Base-by-base conservation (phyloP, 2,113 vertebrate species). In the Ochotona curzoniae region DNA sequence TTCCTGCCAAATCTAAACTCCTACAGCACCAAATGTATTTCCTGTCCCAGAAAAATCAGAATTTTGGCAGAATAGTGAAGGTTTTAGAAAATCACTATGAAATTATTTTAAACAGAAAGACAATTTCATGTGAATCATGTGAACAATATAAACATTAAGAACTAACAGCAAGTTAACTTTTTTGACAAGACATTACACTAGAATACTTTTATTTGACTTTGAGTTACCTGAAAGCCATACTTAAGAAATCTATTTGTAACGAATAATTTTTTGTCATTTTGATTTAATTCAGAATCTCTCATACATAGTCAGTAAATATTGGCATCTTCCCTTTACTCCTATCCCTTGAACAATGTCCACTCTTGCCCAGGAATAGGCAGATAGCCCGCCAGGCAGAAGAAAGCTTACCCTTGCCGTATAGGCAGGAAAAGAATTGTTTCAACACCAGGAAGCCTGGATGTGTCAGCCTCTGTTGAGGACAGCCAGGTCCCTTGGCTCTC, bases 181-280 rank as follows among this genome's bases (percentile, higher is more conserved):
- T 18, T 49, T 74, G 12, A 64, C 30, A 60, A 7, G 1, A 1
- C 73, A 64, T 57, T 30, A 61, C 9, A 75, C 7, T 11, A 32
- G 9, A 92, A 79, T 66, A 67, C 26, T 75, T 87, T 84, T 23
- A 20, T 83, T 80, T 91, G 51, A 74, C 35, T 63, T 73, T 69
- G 38, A 51, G 32, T 74, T 57, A 91, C 35, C 70, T 47, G 61
- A 80, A 57, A 73, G 54, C 63, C 54, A 0, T 1, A 32, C 10
- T 60, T 79, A 70, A 78, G 38, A 79, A 79, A 64, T 32, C 13
- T 14, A n/a, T 83, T 82, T 32, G 1, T 20, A 66, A 67, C 2
- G 70, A 87, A 75, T 92, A 11, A 30, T 30, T 75, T 87, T 44
- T 76, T 87, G 60, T 76, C 35, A 87, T 95, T 86, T 93, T 69